Base-by-base conservation (phyloP, 2,113 vertebrate genomes). In the Brachypteracias leptosomus region DNA sequence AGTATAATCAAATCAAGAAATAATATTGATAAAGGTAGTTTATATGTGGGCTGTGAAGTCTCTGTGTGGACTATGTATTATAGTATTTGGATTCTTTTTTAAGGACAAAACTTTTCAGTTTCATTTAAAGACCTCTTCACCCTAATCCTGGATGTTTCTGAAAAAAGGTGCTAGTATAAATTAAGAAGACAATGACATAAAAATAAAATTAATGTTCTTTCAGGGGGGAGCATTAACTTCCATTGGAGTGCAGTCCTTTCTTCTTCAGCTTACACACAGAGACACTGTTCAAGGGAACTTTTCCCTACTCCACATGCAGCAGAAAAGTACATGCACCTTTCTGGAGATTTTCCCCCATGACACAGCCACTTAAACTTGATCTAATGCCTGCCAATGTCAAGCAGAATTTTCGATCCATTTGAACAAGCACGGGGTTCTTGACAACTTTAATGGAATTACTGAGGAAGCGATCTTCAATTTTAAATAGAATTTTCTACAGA, bases 31-130 rank as follows among this genome's bases (percentile, higher is more conserved):
- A 75, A 58, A 83, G 21, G 20, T 55, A 35, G 14, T 3, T n/a
- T 31, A 5, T 18, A 51, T 1, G 2, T 13, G 33, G 31, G 16
- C 21, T 62, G 28, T 44, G n/a, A 36, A 59, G 13, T 13, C 21
- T 67, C 24, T 4, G 0, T 3, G 7, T 3, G 6, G 57, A 52
- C 16, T 35, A 4, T 7, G 8, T 13, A 16, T 49, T 24, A n/a
- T 1, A 9, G 16, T n/a, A 61, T 24, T 57, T 44, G 29, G 20
- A 38, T 20, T 6, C 42, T 26, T 54, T 73, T 61, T 57, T 26
- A 91, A 75, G 51, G 33, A 28, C 3, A 59, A 70, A 70, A 61
- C 18, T 5, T 28, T 33, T 19, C 24, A 8, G 4, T 28, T 82
- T 75, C 13, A 81, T 21, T 58, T 35, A 18, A 83, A 83, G 24